These are phyloP conservation scores for Fistularia tabacaria DNA, from an alignment of 2,797 vertebrate genomes.

Conservation along the genomic window DNA sequence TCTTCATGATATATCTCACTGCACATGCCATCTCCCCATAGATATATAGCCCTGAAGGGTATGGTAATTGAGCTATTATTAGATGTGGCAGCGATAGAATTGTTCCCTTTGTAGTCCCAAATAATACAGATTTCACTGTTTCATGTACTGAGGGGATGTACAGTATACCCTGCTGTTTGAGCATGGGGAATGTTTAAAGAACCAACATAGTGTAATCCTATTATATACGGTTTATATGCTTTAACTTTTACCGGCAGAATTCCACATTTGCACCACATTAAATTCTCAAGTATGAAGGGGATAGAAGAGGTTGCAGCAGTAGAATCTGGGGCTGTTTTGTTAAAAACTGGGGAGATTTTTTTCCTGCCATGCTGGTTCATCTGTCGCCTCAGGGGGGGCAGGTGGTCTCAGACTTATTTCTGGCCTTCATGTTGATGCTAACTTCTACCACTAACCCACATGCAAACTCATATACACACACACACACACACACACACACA, in stretches of 20 bases:
- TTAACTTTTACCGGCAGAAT: slow-evolving; percentile 26
- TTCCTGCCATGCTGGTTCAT: slow-evolving; percentile 36
- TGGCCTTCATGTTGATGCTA: slow-evolving; percentile 37
- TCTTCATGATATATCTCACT: slow-evolving; percentile 39
- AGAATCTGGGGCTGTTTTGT: slow-evolving; percentile 9
- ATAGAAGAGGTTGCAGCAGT: slow-evolving; percentile 5
- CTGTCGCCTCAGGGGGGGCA: slow-evolving; percentile 55
- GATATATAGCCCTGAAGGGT: slow-evolving; percentile 59
- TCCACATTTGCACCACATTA: slow-evolving; percentile 39
- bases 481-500: no score
- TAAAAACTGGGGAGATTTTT: slow-evolving; percentile 16
- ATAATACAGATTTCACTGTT: slow-evolving; percentile 58
- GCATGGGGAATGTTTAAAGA: slow-evolving; percentile 44
- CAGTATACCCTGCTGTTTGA: slow-evolving; percentile 28
- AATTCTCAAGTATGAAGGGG: slow-evolving; percentile 12
- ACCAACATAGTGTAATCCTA: slow-evolving; percentile 39
- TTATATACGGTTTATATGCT: slow-evolving; percentile 36
- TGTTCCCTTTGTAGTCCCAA: slow-evolving; percentile 66
- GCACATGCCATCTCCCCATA: slow-evolving; percentile 55
- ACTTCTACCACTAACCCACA: slow-evolving; percentile 3
- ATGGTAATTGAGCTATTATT: slow-evolving; percentile 68
- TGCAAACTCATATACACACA: no score
- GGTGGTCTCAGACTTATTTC: slow-evolving; percentile 51
- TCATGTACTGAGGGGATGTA: slow-evolving; percentile 53
- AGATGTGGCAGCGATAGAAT: slow-evolving; percentile 59